Conservation (phyloP, 1,140 invertebrate genomes). For the Mizuhopecten yessoensis region DNA sequence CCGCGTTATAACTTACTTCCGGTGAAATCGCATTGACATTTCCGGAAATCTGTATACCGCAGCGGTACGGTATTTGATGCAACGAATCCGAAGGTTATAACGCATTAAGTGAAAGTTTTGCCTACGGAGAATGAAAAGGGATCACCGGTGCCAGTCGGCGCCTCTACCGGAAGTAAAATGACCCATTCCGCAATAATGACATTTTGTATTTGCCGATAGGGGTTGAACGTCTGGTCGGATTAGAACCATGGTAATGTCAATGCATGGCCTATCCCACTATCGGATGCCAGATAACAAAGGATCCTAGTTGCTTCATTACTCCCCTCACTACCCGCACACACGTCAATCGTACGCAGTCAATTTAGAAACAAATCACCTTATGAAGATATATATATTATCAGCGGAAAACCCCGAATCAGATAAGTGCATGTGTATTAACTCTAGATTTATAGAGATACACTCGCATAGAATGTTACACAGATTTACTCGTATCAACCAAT, state of each 20-base stretch:
- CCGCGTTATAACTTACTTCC: neutral
- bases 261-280: neutral
- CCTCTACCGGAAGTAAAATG: neutral
- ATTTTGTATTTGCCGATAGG: constrained; percentile 14
- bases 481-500: neutral
- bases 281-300: neutral
- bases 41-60: neutral
- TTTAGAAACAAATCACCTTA: neutral
- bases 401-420: neutral
- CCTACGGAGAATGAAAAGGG: neutral
- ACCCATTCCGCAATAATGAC: neutral
- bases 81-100: neutral
- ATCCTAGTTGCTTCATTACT: neutral
- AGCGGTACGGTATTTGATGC: neutral
- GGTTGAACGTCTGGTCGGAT: neutral
- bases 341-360: neutral
- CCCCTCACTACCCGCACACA: neutral
- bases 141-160: constrained; percentile 7
- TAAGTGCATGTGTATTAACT: neutral
- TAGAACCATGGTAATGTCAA: neutral
- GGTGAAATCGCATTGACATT: neutral
- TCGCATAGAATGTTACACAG: neutral
- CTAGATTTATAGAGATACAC: neutral
- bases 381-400: neutral
- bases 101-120: neutral